Base-by-base conservation (phyloP, 1,140 invertebrate genomes). In the Drosophila virilis region DNA sequence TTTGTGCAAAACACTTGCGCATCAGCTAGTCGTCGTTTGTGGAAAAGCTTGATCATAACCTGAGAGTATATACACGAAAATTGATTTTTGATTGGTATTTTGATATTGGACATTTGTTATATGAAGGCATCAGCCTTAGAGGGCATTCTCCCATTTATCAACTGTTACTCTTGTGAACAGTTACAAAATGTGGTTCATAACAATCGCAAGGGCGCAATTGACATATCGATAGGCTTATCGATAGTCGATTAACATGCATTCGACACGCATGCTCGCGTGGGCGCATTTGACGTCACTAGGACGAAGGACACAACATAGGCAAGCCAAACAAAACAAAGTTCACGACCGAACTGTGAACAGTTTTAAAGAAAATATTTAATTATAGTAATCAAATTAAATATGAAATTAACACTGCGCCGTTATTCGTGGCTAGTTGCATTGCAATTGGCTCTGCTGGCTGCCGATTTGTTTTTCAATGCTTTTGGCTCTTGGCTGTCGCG, bases 391-490 rank as follows among this genome's bases (percentile, higher is more conserved):
- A 32, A 37, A 37, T 40, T 17, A 64, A 57, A 72, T 10, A 92
- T 92, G 91, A 92, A 92, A 58, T 52, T 92, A 57, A 92, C 91
- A 45, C 57, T 90, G 38, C 73, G 70, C 6, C 81, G 91, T 9
- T 92, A 90, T 74, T 81, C 91, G 2, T 84, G 84, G 65, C 58
- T 92, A 6, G 51, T 92, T 15, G 57, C 67, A 38, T 28, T 91
- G 1, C 91, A 92, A 74, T 70, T 92, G 13, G 12, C 71, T 0
- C 54, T 92, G 8, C 42, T 92, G 28, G 66, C 80, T 6, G 72
- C 54, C 0, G 91, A 92, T 61, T 68, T 92, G 13, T 81, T 91
- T 37, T 88, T 91, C 22, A 92, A 92, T 45, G 88, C 90, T 1
- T 92, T 92, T 51, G 86, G 90, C 7, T 71, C 77, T 42, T 71